Conservation (phyloP, 1,140 invertebrate genomes). For the Eciton burchellii region DNA sequence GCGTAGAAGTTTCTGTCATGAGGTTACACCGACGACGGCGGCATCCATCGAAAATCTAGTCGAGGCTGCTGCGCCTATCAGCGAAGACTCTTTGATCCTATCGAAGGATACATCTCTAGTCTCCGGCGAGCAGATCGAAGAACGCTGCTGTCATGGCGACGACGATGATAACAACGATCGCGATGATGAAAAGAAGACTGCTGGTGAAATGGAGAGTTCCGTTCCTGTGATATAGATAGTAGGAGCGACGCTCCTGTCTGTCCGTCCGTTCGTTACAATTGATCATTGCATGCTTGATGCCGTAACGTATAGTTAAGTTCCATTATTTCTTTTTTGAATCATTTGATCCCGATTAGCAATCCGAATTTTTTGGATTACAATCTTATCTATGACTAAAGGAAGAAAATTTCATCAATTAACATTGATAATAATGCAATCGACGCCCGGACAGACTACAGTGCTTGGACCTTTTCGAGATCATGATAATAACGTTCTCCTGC, state of each 20-base stretch:
- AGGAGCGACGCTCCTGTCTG: no score
- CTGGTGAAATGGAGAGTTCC: conserved; percentile 79
- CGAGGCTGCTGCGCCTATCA: conserved; percentile 87
- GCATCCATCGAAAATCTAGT: conserved; percentile 87
- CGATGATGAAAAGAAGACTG: conserved; percentile 83
- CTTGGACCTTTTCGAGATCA: conserved; percentile 1
- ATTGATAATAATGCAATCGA: not conserved
- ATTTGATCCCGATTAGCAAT: not conserved
- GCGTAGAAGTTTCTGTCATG: conserved; percentile 72
- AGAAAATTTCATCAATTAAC: not conserved
- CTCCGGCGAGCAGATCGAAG: conserved; percentile 68
- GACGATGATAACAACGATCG: conserved; percentile 36
- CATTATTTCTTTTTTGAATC: not conserved
- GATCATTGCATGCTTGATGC: not conserved
- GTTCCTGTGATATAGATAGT: conserved; percentile 85
- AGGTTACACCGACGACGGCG: conserved; percentile 78
- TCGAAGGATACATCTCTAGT: conserved; percentile 81
- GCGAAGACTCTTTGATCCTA: conserved; percentile 85
- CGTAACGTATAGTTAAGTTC: not conserved
- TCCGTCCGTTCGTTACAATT: not conserved
- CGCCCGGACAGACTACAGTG: not conserved
- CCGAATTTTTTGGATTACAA: not conserved
- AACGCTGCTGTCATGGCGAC: not conserved
- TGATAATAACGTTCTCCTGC: not conserved
- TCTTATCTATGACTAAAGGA: conserved; percentile 26